These are phyloP conservation scores for Cecidostiba fungosa DNA, from an alignment of 2,888 invertebrate species.

Conservation along the genomic window DNA sequence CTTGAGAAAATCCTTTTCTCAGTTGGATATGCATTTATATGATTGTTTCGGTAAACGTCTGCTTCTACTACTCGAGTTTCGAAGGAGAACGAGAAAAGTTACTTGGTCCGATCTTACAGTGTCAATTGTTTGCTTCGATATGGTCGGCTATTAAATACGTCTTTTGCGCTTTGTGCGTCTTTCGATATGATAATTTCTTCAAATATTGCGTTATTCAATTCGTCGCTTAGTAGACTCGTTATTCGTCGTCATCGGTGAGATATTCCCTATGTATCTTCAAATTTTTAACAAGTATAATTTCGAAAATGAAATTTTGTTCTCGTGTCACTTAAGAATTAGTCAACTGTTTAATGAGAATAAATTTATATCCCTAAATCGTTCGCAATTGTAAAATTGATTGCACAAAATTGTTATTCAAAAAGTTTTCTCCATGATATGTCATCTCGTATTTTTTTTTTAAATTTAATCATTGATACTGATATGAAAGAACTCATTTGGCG, in stretches of 20 bases:
- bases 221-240: background rate
- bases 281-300: constrained; percentile 7
- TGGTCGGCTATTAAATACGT: background rate
- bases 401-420: constrained; percentile 40
- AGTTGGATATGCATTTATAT: constrained; percentile 38
- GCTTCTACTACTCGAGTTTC: constrained; percentile 25
- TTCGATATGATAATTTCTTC: constrained; percentile 17
- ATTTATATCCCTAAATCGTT: constrained; percentile 23
- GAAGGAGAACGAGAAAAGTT: constrained; percentile 27
- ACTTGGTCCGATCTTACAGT: constrained; percentile 54
- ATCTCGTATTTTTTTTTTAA: background rate
- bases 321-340: constrained; percentile 53
- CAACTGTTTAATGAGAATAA: constrained; percentile 42
- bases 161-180: constrained; percentile 14
- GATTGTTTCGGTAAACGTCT: constrained; percentile 47
- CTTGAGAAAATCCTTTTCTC: constrained; percentile 20
- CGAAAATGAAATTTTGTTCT: constrained; percentile 25
- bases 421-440: constrained; percentile 51
- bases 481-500: constrained; percentile 48
- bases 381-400: constrained; percentile 41
- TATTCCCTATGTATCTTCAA: background rate
- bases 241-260: background rate
- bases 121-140: background rate
- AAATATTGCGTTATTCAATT: background rate
- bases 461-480: constrained; percentile 33